A percentile compares a stretch with the other conserved stretches of the same genome.
These are phyloP conservation scores for Theonella swinhoei DNA, from an alignment of 37 sponge, comb jelly and placozoan species.

Conservation along the genomic window DNA sequence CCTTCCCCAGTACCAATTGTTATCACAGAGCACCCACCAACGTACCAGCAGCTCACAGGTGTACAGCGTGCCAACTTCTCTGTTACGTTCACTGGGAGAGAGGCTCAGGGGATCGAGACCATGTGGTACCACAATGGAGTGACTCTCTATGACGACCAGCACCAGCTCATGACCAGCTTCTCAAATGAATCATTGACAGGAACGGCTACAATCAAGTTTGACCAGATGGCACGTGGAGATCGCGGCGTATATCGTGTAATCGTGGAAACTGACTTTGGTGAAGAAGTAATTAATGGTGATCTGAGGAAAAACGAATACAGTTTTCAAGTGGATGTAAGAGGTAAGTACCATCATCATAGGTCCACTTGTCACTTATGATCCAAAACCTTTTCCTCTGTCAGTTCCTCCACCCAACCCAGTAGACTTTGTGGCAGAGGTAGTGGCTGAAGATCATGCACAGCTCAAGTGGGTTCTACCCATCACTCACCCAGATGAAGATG, in stretches of 20 bases:
- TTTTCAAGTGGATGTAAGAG: not conserved
- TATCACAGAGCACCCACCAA: not conserved
- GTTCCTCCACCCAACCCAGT: too few relatives aligned
- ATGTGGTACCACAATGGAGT: not conserved
- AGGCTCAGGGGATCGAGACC: not conserved
- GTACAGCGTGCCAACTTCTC: not conserved
- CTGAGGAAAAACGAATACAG: not conserved
- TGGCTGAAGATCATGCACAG: too few relatives aligned
- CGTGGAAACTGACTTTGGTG: not conserved
- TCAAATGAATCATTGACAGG: not conserved
- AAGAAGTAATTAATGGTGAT: not conserved
- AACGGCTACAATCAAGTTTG: not conserved
- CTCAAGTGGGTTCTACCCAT: too few relatives aligned
- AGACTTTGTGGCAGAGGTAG: too few relatives aligned
- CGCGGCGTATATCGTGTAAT: not conserved
- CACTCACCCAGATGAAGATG: too few relatives aligned
- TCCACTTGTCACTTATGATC: too few relatives aligned
- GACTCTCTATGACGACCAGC: not conserved
- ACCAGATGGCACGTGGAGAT: not conserved
- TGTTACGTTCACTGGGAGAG: not conserved
- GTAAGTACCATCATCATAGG: too few relatives aligned
- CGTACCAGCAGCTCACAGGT: not conserved
- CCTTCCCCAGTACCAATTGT: not conserved
- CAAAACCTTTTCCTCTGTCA: too few relatives aligned
- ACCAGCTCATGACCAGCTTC: not conserved